Conservation (phyloP, 1,140 invertebrate genomes). For the Whitmania pigra region DNA sequence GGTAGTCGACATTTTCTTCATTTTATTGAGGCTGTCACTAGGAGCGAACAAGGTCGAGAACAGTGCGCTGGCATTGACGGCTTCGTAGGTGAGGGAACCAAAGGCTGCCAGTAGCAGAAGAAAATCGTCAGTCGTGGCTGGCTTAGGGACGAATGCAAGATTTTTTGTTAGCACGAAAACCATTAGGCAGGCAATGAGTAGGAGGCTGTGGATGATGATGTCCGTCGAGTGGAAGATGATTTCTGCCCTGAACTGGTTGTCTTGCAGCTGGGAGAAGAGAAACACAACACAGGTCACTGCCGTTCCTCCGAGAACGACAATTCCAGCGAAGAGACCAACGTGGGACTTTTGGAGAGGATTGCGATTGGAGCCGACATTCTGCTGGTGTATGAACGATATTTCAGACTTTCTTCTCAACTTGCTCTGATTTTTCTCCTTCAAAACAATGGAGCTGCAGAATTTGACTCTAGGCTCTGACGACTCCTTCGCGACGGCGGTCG, state of each 20-base stretch:
- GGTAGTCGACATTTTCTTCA: background rate
- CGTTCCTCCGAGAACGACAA: constrained; percentile 11
- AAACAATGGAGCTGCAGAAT: background rate
- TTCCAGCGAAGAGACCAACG: constrained; percentile 14
- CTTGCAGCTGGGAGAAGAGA: constrained; percentile 10
- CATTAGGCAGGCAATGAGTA: constrained; percentile 10
- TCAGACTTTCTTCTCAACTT: no score
- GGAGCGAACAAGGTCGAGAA: constrained; percentile 1
- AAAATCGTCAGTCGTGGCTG: constrained; percentile 6
- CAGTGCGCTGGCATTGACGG: constrained; percentile 1
- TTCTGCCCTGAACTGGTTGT: background rate
- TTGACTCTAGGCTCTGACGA: background rate
- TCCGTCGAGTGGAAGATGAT: constrained; percentile 12
- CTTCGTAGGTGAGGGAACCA: constrained; percentile 12
- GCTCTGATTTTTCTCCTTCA: background rate
- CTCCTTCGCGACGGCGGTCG: background rate
- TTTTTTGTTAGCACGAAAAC: constrained; percentile 4
- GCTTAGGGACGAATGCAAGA: constrained; percentile 18
- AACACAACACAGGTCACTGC: background rate
- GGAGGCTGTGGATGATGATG: constrained; percentile 6
- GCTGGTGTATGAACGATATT: background rate
- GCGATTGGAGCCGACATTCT: background rate
- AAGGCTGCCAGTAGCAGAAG: constrained; percentile 4
- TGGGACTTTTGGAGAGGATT: constrained; percentile 12
- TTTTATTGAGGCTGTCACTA: background rate